These are phyloP conservation scores for Pegoplata infirma DNA, from an alignment of 2,888 invertebrate species.

Conservation along the genomic window DNA sequence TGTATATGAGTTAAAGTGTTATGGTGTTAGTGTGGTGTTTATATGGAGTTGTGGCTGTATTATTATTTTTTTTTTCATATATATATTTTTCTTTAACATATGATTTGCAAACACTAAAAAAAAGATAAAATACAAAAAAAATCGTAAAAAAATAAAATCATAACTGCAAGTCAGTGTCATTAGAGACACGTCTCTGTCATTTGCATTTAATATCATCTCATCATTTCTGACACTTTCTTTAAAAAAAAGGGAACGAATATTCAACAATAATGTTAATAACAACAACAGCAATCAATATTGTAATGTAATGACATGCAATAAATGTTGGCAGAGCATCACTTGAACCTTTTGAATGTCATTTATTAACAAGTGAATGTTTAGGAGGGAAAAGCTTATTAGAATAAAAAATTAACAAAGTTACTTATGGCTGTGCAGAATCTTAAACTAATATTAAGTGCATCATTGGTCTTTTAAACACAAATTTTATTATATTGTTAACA, in stretches of 20 bases:
- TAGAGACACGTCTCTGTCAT: slow-evolving; percentile 59
- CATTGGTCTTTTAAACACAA: no score
- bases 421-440: no score
- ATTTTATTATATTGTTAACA: no score
- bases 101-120: slow-evolving; percentile 30
- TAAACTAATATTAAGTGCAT: no score
- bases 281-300: no score
- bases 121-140: not conserved
- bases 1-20: slow-evolving; percentile 45
- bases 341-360: no score
- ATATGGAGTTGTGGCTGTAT: not conserved
- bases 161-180: slow-evolving; percentile 56
- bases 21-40: slow-evolving; percentile 14
- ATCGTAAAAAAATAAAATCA: slow-evolving; percentile 16
- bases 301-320: slow-evolving; percentile 52
- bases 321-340: slow-evolving; percentile 8
- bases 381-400: no score
- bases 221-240: slow-evolving; percentile 52
- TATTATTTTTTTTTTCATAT: slow-evolving; percentile 6
- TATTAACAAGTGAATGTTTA: no score
- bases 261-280: slow-evolving; percentile 16
- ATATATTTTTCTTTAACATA: no score
- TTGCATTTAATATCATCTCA: slow-evolving; percentile 56
- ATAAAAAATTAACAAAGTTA: no score
- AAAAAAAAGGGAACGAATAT: slow-evolving; percentile 47